Evolutionary conservation across 2,797 vertebrate species (phyloP).

Genomic region (Notamacropus eugenii): DNA sequence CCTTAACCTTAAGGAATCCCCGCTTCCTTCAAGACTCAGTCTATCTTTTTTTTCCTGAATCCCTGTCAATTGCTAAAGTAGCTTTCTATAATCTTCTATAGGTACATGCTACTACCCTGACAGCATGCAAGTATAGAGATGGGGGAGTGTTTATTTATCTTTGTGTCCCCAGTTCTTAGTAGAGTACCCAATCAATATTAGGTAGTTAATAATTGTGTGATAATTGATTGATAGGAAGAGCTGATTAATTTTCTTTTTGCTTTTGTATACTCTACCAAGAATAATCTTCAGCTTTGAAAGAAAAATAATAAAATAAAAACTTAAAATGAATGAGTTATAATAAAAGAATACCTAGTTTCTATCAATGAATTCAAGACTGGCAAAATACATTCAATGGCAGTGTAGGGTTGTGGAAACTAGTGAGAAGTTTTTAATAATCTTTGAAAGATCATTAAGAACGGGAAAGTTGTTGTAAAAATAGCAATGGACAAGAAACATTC

Average conservation of each 20-base stretch:
- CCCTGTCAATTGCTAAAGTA: neutral
- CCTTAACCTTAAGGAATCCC: neutral
- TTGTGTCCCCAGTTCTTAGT: neutral
- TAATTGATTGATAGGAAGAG: neutral
- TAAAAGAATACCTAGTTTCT: neutral
- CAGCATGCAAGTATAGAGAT: neutral
- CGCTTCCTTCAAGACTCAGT: neutral
- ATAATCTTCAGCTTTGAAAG: neutral
- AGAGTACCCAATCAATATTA: neutral
- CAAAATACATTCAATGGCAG: neutral
- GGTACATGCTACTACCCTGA: neutral
- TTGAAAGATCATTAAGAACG: neutral
- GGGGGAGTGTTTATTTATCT: neutral
- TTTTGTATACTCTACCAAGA: neutral
- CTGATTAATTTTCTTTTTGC: neutral
- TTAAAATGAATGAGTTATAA: neutral
- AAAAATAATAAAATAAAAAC: neutral
- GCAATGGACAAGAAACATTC: neutral
- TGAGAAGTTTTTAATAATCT: neutral
- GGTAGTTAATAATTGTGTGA: no score
- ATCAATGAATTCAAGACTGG: neutral
- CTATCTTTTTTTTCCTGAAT: neutral
- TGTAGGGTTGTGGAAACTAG: neutral
- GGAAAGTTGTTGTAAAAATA: neutral
- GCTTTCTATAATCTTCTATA: neutral